Conservation (phyloP, 1,140 invertebrate genomes). For the Trigoniulus corallinus region DNA sequence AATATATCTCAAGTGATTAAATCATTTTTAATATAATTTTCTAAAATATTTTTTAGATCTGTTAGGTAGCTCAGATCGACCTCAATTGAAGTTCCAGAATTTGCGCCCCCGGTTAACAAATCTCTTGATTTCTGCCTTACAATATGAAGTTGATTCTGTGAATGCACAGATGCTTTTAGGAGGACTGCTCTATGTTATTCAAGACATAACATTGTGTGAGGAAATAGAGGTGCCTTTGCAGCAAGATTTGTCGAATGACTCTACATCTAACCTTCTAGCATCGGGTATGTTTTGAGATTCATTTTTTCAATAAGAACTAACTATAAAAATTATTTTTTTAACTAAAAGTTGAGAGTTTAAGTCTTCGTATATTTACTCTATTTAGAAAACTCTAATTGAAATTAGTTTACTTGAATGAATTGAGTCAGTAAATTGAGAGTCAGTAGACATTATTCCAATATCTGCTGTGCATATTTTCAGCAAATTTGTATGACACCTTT, state of each 20-base stretch:
- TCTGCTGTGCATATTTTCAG: too few species aligned
- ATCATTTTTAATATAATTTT: not conserved
- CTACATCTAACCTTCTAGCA: constrained; percentile 45
- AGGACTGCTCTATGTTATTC: constrained; percentile 56
- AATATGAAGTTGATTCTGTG: constrained; percentile 65
- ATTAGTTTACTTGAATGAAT: too few species aligned
- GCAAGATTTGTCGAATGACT: constrained; percentile 31
- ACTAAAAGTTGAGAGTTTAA: too few species aligned
- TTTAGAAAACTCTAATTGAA: too few species aligned
- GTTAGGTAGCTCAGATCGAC: not conserved
- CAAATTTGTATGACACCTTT: too few species aligned
- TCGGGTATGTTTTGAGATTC: constrained; percentile 37
- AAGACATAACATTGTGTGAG: constrained; percentile 63
- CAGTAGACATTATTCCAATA: too few species aligned
- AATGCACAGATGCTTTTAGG: constrained; percentile 66
- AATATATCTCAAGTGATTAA: not conserved
- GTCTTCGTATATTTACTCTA: too few species aligned
- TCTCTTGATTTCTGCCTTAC: constrained; percentile 64
- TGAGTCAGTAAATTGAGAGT: too few species aligned
- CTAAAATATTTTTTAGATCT: not conserved
- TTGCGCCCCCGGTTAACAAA: constrained; percentile 67
- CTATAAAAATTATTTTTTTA: constrained; percentile 14
- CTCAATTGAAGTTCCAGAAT: constrained; percentile 47
- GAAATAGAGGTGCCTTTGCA: constrained; percentile 37
- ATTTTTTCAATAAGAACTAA: constrained; percentile 11